Conservation (phyloP, 2,797 vertebrate species). For the Etheostoma perlongum region DNA sequence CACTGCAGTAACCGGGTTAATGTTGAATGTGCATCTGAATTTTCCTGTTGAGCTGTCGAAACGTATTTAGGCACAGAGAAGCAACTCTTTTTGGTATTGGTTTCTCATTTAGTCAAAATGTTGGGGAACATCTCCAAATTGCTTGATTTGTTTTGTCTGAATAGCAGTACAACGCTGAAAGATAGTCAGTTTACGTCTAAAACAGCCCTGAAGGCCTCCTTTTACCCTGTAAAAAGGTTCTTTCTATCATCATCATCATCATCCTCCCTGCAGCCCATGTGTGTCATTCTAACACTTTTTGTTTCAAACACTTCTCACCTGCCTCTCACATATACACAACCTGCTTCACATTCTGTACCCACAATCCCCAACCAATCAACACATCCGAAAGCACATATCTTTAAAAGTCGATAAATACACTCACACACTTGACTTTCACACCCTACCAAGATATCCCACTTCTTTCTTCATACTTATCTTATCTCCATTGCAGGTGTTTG, state of each 20-base stretch:
- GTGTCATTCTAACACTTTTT: slow-evolving; percentile 60
- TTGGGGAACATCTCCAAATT: not conserved
- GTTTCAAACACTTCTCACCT: slow-evolving; percentile 71
- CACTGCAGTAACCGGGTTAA: slow-evolving; percentile 4
- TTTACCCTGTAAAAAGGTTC: slow-evolving; percentile 17
- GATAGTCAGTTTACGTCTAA: not conserved
- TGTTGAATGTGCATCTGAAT: too few species aligned
- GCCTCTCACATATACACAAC: slow-evolving; percentile 57
- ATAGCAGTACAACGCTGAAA: not conserved
- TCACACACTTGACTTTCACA: slow-evolving; percentile 61
- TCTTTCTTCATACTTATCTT: slow-evolving; percentile 34
- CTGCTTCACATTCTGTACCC: slow-evolving; percentile 43
- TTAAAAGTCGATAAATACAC: slow-evolving; percentile 66
- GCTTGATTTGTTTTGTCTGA: not conserved
- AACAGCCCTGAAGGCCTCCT: not conserved
- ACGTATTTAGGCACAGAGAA: too few species aligned
- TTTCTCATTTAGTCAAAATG: not conserved
- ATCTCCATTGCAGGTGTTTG: slow-evolving; percentile 41
- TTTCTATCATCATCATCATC: slow-evolving; percentile 33
- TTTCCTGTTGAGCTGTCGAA: not conserved
- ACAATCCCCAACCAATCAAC: slow-evolving; percentile 64
- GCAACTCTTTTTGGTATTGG: too few species aligned
- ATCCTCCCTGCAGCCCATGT: slow-evolving; percentile 72
- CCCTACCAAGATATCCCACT: slow-evolving; percentile 55
- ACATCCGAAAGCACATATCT: slow-evolving; percentile 39